These are phyloP conservation scores for Sandelia bainsii DNA, from an alignment of 2,797 vertebrate species.

Conservation along the genomic window DNA sequence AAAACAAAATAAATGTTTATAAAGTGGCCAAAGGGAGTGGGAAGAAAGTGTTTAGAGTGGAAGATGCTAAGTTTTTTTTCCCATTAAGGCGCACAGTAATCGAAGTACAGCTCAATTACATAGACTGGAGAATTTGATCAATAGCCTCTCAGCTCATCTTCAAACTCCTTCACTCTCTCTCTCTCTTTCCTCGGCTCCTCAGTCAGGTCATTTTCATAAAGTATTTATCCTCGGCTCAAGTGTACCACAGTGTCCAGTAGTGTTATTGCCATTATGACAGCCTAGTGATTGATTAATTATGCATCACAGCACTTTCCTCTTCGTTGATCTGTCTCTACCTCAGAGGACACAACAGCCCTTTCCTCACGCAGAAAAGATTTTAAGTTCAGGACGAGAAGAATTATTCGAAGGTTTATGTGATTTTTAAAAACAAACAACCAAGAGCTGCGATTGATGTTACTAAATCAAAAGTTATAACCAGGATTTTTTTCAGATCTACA, in stretches of 20 bases:
- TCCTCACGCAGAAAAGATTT: conserved; percentile 21
- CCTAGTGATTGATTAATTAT: conserved; percentile 71
- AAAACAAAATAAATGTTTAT: conserved; percentile 22
- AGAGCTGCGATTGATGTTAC: background rate
- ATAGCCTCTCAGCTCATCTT: conserved; percentile 71
- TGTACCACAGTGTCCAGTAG: conserved; percentile 61
- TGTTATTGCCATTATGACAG: conserved; percentile 72
- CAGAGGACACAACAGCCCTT: conserved; percentile 29
- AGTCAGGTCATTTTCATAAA: conserved; percentile 84
- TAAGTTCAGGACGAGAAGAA: conserved; percentile 5
- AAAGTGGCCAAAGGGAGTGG: conserved; percentile 13
- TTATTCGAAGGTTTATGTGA: background rate
- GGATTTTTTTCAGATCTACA: background rate
- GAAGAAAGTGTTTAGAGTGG: conserved; percentile 41
- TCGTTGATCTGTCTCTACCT: conserved; percentile 33
- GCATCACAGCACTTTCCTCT: conserved; percentile 66
- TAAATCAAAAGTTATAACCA: background rate
- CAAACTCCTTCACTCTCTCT: conserved; percentile 40
- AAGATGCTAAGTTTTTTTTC: conserved; percentile 39
- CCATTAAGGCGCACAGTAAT: conserved; percentile 68
- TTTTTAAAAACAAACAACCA: background rate
- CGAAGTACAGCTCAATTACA: conserved; percentile 75
- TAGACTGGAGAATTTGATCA: conserved; percentile 71
- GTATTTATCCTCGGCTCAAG: conserved; percentile 79
- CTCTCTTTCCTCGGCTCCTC: conserved; percentile 53